Evolutionary conservation across 2,888 invertebrate genomes (phyloP), one percentile per base, ranked within the genome.

Genomic region (Patella caerulea): DNA sequence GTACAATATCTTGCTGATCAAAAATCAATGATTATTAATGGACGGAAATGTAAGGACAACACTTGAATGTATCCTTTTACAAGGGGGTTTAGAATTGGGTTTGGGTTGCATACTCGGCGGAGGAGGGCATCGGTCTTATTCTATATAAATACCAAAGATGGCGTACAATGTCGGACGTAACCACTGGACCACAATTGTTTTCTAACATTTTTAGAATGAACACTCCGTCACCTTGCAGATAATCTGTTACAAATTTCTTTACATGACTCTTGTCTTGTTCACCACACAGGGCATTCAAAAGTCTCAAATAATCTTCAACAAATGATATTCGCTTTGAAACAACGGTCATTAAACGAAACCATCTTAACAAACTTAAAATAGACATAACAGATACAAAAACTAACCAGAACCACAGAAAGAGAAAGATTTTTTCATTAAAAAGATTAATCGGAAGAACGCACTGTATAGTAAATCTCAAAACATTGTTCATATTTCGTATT

Each of bases 381-480:
- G 65, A 65, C 11, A 65, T 24, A 5, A 65, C 19, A 5, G 19
- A 65, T 19, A 65, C 65, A 65, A 82, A 14, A 15, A 78, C 76
- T 14, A 83, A 75, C 84, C 84, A 85, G 69, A 84, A 85, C 85
- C 85, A 85, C 12, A 85, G 15, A 72, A 83, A 81, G 29, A 83
- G 78, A 72, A 85, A 83, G 14, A 85, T 83, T 24, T 83, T 83
- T 73, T 84, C 83, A 70, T 83, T 84, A 76, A 79, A 83, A 53
- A 83, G 73, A 52, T 85, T 85, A 11, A 84, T 81, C 0, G 86
- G 83, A 54, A 86, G 73, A 55, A 85, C 81, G 76, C 84, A 85
- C 72, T 84, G 84, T 5, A 85, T 74, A 11, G 80, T 84, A 74
- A 80, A 86, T 15, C 81, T 73, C 14, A 83, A 81, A 52, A 85